These are phyloP conservation scores for Pollenia amentaria DNA, from an alignment of 2,888 invertebrate species.

Conservation along the genomic window DNA sequence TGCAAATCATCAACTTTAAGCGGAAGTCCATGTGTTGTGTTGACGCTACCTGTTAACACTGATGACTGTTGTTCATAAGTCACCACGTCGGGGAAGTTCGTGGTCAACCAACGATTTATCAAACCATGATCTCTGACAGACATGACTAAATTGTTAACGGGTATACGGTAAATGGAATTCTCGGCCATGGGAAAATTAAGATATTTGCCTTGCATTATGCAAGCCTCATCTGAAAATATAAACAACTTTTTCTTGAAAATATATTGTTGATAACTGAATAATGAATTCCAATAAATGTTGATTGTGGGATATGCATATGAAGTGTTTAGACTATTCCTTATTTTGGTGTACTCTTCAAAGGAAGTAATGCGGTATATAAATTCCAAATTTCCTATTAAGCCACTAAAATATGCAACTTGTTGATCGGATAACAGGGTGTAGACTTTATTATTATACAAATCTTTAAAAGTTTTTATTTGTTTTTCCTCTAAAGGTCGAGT, in stretches of 20 bases:
- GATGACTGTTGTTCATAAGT: background rate
- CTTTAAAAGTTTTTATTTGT: slow-evolving; percentile 42
- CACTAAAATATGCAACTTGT: slow-evolving; percentile 1
- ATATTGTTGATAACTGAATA: slow-evolving; percentile 38
- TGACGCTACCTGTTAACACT: background rate
- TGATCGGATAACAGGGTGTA: slow-evolving; percentile 29
- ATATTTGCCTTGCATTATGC: slow-evolving; percentile 24
- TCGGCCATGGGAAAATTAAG: slow-evolving; percentile 65
- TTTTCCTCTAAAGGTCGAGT: slow-evolving; percentile 49
- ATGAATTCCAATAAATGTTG: slow-evolving; percentile 20
- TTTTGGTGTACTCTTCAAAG: slow-evolving; percentile 14
- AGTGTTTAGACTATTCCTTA: slow-evolving; percentile 34
- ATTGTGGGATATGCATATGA: slow-evolving; percentile 42
- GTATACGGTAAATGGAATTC: slow-evolving; percentile 65
- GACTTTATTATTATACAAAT: slow-evolving; percentile 34
- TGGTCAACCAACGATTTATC: slow-evolving; percentile 63
- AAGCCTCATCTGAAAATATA: slow-evolving; percentile 54
- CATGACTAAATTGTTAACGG: slow-evolving; percentile 59
- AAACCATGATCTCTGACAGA: slow-evolving; percentile 61
- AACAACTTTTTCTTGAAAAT: slow-evolving; percentile 23
- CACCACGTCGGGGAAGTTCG: slow-evolving; percentile 56
- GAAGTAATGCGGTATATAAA: background rate
- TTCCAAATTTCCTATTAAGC: background rate
- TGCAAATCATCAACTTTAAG: slow-evolving; percentile 52
- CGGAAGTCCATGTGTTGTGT: slow-evolving; percentile 4